These are phyloP conservation scores for Papilio glaucus DNA, from an alignment of 1,140 invertebrate species.

Conservation along the genomic window DNA sequence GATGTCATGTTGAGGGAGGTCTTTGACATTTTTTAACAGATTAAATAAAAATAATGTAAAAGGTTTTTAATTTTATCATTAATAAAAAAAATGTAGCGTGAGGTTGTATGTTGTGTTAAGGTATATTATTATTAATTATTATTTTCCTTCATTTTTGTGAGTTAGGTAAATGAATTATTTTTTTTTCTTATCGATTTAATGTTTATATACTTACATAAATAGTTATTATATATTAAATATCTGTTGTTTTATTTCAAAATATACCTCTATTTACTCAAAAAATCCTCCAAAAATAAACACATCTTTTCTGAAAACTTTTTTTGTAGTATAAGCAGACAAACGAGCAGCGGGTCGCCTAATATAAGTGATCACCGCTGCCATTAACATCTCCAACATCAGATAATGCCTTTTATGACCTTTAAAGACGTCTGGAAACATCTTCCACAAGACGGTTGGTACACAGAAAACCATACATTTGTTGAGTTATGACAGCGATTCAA, in stretches of 20 bases:
- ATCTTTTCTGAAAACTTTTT: too few species aligned
- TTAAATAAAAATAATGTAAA: conserved; percentile 58
- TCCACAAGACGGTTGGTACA: too few species aligned
- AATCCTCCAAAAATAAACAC: too few species aligned
- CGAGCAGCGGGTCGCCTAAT: too few species aligned
- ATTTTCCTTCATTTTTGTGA: conserved; percentile 66
- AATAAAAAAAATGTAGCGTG: conserved; percentile 72
- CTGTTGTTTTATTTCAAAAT: conserved; percentile 75
- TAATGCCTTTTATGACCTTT: too few species aligned
- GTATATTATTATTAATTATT: conserved; percentile 63
- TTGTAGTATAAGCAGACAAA: too few species aligned
- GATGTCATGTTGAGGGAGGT: conserved; percentile 14
- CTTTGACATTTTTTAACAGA: conserved; percentile 50
- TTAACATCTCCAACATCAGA: too few species aligned
- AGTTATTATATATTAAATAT: conserved; percentile 81
- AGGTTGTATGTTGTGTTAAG: conserved; percentile 77
- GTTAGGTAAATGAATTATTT: conserved; percentile 80
- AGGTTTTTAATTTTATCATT: conserved; percentile 63
- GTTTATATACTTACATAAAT: conserved; percentile 82
- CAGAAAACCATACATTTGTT: too few species aligned
- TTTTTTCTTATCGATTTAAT: conserved; percentile 76
- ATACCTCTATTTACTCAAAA: too few species aligned
- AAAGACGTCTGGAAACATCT: too few species aligned
- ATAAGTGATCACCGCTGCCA: too few species aligned
- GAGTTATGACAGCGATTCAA: too few species aligned